phyloP scores from a whole-genome alignment of 2,888 invertebrate genomes.

The Petrolisthes manimaculis region DNA sequence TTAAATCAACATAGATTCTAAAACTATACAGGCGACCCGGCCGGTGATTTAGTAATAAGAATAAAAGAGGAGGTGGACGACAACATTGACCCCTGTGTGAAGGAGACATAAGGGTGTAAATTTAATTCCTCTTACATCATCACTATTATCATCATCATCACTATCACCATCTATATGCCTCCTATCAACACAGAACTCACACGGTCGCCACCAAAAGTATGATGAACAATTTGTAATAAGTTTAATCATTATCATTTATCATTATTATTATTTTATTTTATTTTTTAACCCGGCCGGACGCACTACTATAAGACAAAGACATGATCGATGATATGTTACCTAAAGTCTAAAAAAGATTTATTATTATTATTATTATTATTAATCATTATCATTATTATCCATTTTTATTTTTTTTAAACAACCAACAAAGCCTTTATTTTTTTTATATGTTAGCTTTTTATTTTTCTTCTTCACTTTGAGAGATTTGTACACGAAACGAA shows the following conservation, averaged over 20 bases:
- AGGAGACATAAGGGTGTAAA: background rate
- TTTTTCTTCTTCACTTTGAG: constrained; percentile 49
- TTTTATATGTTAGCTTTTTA: background rate
- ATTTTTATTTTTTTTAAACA: constrained; percentile 56
- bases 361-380: constrained; percentile 39
- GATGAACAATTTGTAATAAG: no score
- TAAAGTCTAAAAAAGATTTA: constrained; percentile 46
- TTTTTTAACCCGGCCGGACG: background rate
- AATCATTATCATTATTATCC: background rate
- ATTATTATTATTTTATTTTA: background rate
- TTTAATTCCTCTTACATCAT: background rate
- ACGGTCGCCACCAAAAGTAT: background rate
- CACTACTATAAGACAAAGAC: constrained; percentile 58
- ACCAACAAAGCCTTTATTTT: constrained; percentile 59
- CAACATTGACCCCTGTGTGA: background rate
- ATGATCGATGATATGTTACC: constrained; percentile 62
- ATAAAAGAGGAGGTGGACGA: constrained; percentile 10
- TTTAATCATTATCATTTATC: background rate
- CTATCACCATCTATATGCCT: background rate
- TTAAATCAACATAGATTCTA: constrained; percentile 55
- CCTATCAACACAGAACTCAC: background rate
- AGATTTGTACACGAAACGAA: constrained; percentile 63
- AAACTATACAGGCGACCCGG: constrained; percentile 39
- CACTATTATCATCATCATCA: background rate
- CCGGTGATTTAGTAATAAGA: background rate